Base-by-base conservation (phyloP, 1,140 invertebrate genomes). In the Hyposmocoma kahamanoa region DNA sequence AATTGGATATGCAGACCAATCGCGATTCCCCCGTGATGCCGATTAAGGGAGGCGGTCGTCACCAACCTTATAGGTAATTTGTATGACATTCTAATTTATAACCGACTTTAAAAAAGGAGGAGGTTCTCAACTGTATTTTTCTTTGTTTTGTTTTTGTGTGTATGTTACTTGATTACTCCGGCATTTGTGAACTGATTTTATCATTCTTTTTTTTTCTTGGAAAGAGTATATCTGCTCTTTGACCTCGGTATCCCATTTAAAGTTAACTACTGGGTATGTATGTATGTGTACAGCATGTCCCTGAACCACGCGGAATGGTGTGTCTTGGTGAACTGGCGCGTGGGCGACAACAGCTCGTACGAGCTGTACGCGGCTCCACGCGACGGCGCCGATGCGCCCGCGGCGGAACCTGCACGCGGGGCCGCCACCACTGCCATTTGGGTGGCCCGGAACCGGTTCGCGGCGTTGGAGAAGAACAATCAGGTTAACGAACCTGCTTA, bases 391-490 rank as follows among this genome's bases (percentile, higher is more conserved):
- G 80, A 88, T 24, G 59, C 65, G 15, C 67, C 79, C 0, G 78
- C 72, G 41, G 68, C 80, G 0, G 95, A 96, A 58, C 92, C 92
- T 3, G 97, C 97, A 72, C 88, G 97, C 15, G 94, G 95, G 0
- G 91, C 95, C 17, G 98, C 98, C 41, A 86, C 98, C 17, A 97
- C 96, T 5, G 97, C 97, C 11, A 91, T 99, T 28, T 99, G 98
- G 98, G 97, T 99, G 11, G 98, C 98, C 0, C 90, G 98, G 59
- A 99, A 99, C 86, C 87, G 98, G 46, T 99, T 99, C 87, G 98
- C 97, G n/a, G 97, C 99, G 10, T 87, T 99, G 2, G 97, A 99
- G 77, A 90, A 94, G 73, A 93, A 91, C 30, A 95, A 97, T 77
- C 93, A 96, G 58, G 93, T 95, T 76, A 22, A n/a, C 22, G 13